phyloP scores from a whole-genome alignment of 2,888 invertebrate species.

The Pandemis corylana region DNA sequence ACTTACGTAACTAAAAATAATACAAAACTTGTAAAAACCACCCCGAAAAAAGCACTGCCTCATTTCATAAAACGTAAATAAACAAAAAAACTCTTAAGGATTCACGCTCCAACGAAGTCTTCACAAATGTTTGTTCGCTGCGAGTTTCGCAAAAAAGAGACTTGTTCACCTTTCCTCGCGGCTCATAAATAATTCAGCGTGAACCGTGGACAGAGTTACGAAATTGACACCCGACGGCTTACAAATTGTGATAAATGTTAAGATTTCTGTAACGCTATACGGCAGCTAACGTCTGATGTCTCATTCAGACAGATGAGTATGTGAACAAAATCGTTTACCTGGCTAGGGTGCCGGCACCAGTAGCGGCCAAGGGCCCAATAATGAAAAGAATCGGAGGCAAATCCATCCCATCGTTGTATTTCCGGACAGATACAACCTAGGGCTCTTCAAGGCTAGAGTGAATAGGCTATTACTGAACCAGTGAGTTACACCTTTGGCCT shows the following conservation, averaged over 20 bases:
- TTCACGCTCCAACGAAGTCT: conserved; percentile 18
- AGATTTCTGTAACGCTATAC: conserved; percentile 25
- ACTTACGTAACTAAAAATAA: neutral
- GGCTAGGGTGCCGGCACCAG: too few species aligned
- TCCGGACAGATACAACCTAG: too few species aligned
- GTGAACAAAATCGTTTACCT: neutral
- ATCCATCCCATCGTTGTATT: too few species aligned
- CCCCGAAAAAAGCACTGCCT: neutral
- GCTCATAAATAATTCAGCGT: conserved; percentile 35
- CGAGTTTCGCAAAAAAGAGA: conserved; percentile 12
- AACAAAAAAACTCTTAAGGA: conserved; percentile 13
- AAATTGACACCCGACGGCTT: conserved; percentile 28
- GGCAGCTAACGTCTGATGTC: conserved; percentile 16
- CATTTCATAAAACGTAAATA: neutral
- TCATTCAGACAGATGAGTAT: neutral
- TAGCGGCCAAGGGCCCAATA: too few species aligned
- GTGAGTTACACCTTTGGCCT: too few species aligned
- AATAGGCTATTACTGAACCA: too few species aligned
- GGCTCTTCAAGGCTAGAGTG: too few species aligned
- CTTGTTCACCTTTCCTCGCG: conserved; percentile 25
- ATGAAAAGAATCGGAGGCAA: too few species aligned
- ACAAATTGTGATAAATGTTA: conserved; percentile 35
- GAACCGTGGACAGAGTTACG: conserved; percentile 15
- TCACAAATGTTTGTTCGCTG: conserved; percentile 18
- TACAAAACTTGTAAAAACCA: neutral